Evolutionary conservation across 2,888 invertebrate genomes (phyloP).

Genomic region (Phoronis australis): DNA sequence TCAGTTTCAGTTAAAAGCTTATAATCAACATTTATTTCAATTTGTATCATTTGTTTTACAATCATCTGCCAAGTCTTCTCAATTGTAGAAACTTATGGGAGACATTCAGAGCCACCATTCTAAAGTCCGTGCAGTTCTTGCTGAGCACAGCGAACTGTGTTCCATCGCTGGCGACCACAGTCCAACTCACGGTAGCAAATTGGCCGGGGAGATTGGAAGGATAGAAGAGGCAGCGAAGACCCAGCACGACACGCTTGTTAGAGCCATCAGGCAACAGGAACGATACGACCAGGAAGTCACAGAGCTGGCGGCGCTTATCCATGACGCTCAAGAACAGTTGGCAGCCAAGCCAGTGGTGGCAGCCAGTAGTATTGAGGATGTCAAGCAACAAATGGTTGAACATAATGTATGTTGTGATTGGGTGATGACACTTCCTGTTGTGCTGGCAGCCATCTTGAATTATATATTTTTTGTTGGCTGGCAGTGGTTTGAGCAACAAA

Average conservation of each 20-base stretch:
- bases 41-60: too few species aligned
- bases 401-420: slow-evolving; percentile 13
- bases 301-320: slow-evolving; percentile 27
- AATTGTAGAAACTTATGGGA: slow-evolving; percentile 30
- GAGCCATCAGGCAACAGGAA: slow-evolving; percentile 31
- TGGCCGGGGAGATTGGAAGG: slow-evolving; percentile 30
- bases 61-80: too few species aligned
- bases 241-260: slow-evolving; percentile 23
- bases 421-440: too few species aligned
- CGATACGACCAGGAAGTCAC: slow-evolving; percentile 31
- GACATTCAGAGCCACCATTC: slow-evolving; percentile 33
- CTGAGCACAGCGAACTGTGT: slow-evolving; percentile 1
- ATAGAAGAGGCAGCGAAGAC: slow-evolving; percentile 29
- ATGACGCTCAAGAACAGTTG: slow-evolving; percentile 31
- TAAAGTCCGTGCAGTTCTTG: slow-evolving; percentile 20
- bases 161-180: slow-evolving; percentile 1
- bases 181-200: slow-evolving; percentile 6
- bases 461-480: too few species aligned
- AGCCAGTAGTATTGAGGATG: slow-evolving; percentile 26
- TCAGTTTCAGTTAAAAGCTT: too few species aligned
- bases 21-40: too few species aligned
- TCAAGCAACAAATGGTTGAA: slow-evolving; percentile 28
- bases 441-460: too few species aligned
- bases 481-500: too few species aligned
- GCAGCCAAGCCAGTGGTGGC: slow-evolving; percentile 31